Evolutionary conservation across 2,113 vertebrate genomes (phyloP).

Genomic region (Nematolebias whitei): DNA sequence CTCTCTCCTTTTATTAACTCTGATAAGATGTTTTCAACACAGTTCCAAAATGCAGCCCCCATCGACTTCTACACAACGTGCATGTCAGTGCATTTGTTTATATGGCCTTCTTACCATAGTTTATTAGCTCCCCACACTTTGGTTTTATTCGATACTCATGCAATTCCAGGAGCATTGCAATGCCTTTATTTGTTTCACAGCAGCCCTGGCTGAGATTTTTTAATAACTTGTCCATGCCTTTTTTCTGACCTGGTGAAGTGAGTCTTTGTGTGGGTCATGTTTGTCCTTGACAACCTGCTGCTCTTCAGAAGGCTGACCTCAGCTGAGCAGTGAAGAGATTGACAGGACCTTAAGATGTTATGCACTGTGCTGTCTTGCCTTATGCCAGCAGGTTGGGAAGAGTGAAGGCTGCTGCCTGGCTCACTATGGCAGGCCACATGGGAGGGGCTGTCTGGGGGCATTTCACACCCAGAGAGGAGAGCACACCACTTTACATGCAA

Average conservation of each 20-base stretch:
- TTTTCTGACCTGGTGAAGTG: constrained; percentile 51
- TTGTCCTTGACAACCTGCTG: constrained; percentile 74
- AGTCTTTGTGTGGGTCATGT: constrained; percentile 52
- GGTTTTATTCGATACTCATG: constrained; percentile 53
- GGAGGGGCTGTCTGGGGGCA: constrained; percentile 72
- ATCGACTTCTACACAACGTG: constrained; percentile 58
- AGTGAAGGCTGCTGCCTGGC: constrained; percentile 70
- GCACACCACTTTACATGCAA: constrained; percentile 78
- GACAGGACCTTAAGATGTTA: constrained; percentile 76
- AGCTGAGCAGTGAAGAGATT: constrained; percentile 64
- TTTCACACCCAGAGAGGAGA: constrained; percentile 61
- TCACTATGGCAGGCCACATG: constrained; percentile 60
- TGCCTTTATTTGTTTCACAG: constrained; percentile 28
- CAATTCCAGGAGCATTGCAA: constrained; percentile 32
- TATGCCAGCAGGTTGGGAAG: constrained; percentile 69
- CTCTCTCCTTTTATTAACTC: constrained; percentile 77
- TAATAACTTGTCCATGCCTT: constrained; percentile 48
- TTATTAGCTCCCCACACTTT: constrained; percentile 50
- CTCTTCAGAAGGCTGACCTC: constrained; percentile 69
- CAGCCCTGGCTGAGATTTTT: constrained; percentile 36
- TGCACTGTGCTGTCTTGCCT: constrained; percentile 68
- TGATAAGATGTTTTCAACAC: constrained; percentile 73
- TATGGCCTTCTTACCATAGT: constrained; percentile 34
- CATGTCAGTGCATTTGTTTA: constrained; percentile 54
- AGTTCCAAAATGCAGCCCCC: constrained; percentile 56